Percentiles rank a stretch among this genome's conserved stretches.
These are phyloP conservation scores for Prionchulus punctatus DNA, from an alignment of 2,888 invertebrate genomes.

Conservation along the genomic window DNA sequence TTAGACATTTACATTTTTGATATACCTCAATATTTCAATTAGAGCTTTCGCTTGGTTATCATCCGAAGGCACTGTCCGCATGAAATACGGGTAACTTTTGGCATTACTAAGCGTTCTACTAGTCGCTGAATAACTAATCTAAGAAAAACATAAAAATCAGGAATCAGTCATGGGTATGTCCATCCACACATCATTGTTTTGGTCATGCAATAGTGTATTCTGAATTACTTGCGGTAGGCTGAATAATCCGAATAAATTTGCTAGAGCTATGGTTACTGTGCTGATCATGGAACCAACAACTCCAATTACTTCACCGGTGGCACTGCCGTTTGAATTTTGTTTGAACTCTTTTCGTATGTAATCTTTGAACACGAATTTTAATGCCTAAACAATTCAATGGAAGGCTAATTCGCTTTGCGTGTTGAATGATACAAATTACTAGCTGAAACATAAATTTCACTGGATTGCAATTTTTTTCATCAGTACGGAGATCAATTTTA, in stretches of 20 bases:
- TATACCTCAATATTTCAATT: conserved; percentile 20
- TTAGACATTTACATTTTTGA: not conserved
- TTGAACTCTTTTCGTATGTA: not conserved
- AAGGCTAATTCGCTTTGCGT: too few relatives aligned
- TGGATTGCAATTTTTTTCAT: too few relatives aligned
- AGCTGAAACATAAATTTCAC: too few relatives aligned
- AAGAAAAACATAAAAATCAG: too few relatives aligned
- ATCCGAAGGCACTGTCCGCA: conserved; percentile 25
- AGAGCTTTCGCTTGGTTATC: conserved; percentile 20
- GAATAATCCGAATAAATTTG: not conserved
- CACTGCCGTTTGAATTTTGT: not conserved
- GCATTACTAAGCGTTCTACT: conserved; percentile 22
- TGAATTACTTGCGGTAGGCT: not conserved
- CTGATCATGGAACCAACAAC: conserved; percentile 17
- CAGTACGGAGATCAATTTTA: too few relatives aligned
- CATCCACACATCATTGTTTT: not conserved
- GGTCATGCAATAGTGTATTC: not conserved
- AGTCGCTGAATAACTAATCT: conserved; percentile 26
- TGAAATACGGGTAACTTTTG: conserved; percentile 19
- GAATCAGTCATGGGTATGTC: too few relatives aligned
- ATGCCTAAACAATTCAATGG: not conserved
- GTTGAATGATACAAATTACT: too few relatives aligned
- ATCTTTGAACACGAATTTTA: conserved; percentile 1
- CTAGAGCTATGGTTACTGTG: not conserved
- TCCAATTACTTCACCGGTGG: conserved; percentile 18